Evolutionary conservation across 2,797 vertebrate species (phyloP), one percentile per base, ranked within the genome.

Genomic region (Melanotaenia boesemani): DNA sequence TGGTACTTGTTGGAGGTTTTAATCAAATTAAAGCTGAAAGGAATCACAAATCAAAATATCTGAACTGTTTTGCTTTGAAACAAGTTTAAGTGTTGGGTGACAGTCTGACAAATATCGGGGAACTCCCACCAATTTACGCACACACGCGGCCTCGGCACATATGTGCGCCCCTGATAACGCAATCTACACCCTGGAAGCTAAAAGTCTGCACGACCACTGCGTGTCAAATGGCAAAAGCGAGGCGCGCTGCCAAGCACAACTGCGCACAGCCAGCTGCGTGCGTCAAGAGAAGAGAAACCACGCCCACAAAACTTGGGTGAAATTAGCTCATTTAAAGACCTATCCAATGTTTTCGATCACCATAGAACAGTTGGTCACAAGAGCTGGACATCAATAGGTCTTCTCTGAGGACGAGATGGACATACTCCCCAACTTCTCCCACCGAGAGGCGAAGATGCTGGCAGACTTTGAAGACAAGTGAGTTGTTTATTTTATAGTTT

Each of bases 161-260:
- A 72, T 94, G 94, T 37, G 79, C 73, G 37, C 67, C 67, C 7
- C 85, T 92, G 95, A 95, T 95, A 95, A 95, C 74, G 36, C 77
- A 93, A 95, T 94, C 94, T 92, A 3, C 69, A 22, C 30, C 18
- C 37, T 13, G 28, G 67, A 75, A 80, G 57, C 50, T 2, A 1
- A 79, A 12, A 73, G 55, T 46, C n/a, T 20, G 22, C 64, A 59
- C 32, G n/a, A n/a, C 32, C 20, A 56, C 5, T 22, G 32, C 30
- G 50, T 54, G 46, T 30, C 34, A 56, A 26, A 13, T 2, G 39
- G 52, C 13, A 11, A 36, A 28, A 44, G 1, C 39, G 11, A 22
- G 22, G 70, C 61, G 76, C 28, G 34, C n/a, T 57, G 30, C 60
- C 24, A 26, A n/a, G 37, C 52, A 1, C 26, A 18, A 2, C 1